Base-by-base conservation (phyloP, 2,113 vertebrate species). In the Leucopternis melanops region DNA sequence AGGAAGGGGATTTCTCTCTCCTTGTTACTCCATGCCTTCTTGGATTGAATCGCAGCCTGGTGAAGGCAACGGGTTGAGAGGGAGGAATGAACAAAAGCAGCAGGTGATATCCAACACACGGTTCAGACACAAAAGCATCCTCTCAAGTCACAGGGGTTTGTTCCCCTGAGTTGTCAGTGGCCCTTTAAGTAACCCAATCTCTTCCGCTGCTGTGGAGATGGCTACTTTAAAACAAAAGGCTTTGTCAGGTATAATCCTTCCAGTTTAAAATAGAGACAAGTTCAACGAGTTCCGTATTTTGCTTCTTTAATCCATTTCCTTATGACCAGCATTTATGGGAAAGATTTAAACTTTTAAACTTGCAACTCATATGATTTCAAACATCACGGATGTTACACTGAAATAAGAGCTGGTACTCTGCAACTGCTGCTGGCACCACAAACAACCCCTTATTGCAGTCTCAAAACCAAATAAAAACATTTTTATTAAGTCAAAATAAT, bases 301-400 rank as follows among this genome's bases (percentile, higher is more conserved):
- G 75, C 69, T 96, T 96, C 93, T 97, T 90, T 97, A 97, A 94
- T 96, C 95, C 49, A 74, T 94, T 98, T 98, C 97, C 96, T 97
- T 96, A 97, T 97, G 95, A 94, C 70, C 84, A 77, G 21, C 36
- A 84, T 86, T 97, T 95, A 94, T 49, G 67, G 89, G 95, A 97
- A 97, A 92, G 91, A 89, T 96, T 96, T 95, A 88, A 92, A 95
- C 69, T 92, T 86, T 93, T 91, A 95, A 97, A 94, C 88, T 23
- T 97, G 78, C 54, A 96, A 82, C 88, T 93, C 73, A 27, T 61
- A 94, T 0, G 1, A 97, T 84, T 70, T 83, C 81, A 95, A 83
- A 94, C 84, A 95, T 95, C 88, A 96, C 3, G 0, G 54, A 40
- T 72, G 32, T 45, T 83, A 11, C 21, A 52, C 44, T 71, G 57